phyloP scores from a whole-genome alignment of 2,888 invertebrate genomes.

The Aspidiotus rigidus region DNA sequence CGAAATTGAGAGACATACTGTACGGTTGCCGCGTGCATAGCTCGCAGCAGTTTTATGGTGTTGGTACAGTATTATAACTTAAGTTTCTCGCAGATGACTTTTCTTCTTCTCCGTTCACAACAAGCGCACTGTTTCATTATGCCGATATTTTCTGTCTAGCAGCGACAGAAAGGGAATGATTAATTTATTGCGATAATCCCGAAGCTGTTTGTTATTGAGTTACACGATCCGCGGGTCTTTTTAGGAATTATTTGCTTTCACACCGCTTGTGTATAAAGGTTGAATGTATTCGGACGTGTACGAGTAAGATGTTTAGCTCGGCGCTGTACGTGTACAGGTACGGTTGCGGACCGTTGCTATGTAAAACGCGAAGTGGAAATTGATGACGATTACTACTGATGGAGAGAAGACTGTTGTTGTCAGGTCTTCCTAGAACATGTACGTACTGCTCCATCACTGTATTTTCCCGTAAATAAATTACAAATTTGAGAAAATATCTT shows the following conservation, averaged over 20 bases:
- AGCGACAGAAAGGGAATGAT: neutral
- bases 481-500: no score
- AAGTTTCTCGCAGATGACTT: conserved; percentile 11
- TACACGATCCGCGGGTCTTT: neutral
- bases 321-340: no score
- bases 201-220: conserved; percentile 16
- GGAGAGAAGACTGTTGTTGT: no score
- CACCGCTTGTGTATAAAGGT: neutral
- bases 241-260: neutral
- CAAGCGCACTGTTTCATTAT: neutral
- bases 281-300: no score
- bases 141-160: conserved; percentile 16
- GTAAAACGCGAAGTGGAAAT: no score
- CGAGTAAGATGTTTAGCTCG: no score
- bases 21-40: neutral
- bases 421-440: no score
- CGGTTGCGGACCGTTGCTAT: no score
- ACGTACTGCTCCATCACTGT: no score
- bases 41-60: conserved; percentile 1
- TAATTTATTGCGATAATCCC: conserved; percentile 6
- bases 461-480: no score
- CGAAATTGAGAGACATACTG: neutral
- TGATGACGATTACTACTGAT: no score
- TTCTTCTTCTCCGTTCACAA: conserved; percentile 4
- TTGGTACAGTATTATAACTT: neutral